Evolutionary conservation across 2,888 invertebrate genomes (phyloP).

Genomic region (Pristionchus mayeri): DNA sequence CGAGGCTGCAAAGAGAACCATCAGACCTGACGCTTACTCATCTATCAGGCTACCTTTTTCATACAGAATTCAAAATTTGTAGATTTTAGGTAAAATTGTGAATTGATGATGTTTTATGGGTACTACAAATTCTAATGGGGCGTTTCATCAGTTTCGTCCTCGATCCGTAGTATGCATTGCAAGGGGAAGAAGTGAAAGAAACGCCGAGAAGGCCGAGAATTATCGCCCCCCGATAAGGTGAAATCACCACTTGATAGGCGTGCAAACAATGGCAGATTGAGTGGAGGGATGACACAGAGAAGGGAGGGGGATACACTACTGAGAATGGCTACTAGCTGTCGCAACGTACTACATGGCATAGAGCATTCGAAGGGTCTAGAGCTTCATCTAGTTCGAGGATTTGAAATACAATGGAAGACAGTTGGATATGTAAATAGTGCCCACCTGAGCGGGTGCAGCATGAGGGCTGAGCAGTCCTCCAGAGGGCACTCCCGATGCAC

Average conservation of each 20-base stretch:
- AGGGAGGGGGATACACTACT: no score
- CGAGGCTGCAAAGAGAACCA: constrained; percentile 26
- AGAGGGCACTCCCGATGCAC: constrained; percentile 14
- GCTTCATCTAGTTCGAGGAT: no score
- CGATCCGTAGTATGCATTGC: constrained; percentile 1
- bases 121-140: no score
- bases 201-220: constrained; percentile 10
- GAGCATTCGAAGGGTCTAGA: no score
- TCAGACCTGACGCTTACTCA: neutral
- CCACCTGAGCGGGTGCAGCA: neutral
- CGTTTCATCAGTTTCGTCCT: neutral
- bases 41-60: no score
- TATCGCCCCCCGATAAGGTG: neutral
- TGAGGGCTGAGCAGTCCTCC: constrained; percentile 41
- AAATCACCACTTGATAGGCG: neutral
- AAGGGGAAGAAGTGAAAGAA: neutral
- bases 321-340: no score
- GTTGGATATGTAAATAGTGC: no score
- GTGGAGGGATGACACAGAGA: neutral
- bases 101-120: no score
- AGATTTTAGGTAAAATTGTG: neutral
- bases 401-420: no score
- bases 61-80: no score
- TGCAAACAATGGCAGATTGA: constrained; percentile 16
- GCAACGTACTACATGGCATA: no score